These are phyloP conservation scores for Leptosomus discolor DNA, from an alignment of 2,113 vertebrate species.

Conservation along the genomic window DNA sequence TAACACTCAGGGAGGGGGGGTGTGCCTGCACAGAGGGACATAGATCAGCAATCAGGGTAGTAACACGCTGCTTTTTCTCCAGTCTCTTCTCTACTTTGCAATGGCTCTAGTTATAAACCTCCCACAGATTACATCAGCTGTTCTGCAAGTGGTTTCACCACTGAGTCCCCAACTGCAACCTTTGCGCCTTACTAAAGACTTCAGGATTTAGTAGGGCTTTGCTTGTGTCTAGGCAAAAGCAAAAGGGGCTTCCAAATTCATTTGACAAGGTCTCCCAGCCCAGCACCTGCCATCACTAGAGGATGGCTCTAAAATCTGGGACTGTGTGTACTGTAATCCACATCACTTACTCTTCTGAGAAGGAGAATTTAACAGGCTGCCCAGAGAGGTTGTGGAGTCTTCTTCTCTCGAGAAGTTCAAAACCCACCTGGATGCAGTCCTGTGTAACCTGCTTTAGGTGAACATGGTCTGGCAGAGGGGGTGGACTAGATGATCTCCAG, in stretches of 20 bases:
- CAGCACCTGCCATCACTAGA: not conserved
- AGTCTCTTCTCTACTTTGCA: not conserved
- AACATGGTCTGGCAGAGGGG: too few relatives aligned
- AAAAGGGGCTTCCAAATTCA: not conserved
- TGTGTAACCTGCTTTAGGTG: too few relatives aligned
- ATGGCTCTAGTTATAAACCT: not conserved
- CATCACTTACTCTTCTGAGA: not conserved
- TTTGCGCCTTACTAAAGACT: not conserved
- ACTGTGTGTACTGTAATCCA: fast-evolving
- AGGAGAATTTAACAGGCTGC: too few relatives aligned
- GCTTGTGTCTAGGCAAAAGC: not conserved
- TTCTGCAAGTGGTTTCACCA: not conserved
- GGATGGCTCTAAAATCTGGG: not conserved
- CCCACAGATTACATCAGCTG: not conserved
- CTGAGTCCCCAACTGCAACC: not conserved
- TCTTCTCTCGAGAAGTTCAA: too few relatives aligned
- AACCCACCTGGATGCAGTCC: too few relatives aligned
- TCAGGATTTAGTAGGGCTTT: not conserved
- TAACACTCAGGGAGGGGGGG: not conserved
- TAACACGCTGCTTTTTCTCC: not conserved
- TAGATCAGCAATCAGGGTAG: not conserved
- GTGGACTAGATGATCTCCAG: too few relatives aligned
- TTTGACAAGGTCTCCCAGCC: not conserved
- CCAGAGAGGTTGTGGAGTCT: too few relatives aligned
- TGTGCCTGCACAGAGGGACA: too few relatives aligned